These are phyloP conservation scores for Calidris pygmaea DNA, from an alignment of 2,113 vertebrate genomes.

Conservation along the genomic window DNA sequence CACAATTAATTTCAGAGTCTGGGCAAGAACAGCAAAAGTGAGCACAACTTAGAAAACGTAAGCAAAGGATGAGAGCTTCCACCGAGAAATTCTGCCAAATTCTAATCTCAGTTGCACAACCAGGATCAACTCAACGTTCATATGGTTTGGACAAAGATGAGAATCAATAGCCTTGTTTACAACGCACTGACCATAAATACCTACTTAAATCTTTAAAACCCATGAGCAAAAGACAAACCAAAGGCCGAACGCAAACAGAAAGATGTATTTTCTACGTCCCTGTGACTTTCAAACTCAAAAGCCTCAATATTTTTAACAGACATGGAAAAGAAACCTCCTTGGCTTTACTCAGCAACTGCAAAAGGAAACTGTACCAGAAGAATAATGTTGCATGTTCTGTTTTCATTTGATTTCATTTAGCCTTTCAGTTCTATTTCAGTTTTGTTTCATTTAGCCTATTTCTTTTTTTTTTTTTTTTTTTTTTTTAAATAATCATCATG, in stretches of 20 bases:
- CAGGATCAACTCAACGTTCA: background rate
- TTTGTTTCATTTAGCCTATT: constrained; percentile 37
- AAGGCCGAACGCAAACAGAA: background rate
- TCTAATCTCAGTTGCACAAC: background rate
- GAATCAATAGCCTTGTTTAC: background rate
- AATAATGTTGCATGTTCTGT: constrained; percentile 29
- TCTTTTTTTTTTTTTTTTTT: background rate
- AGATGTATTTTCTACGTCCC: background rate
- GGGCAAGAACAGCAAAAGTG: background rate
- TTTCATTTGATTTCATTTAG: constrained; percentile 47
- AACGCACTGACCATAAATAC: background rate
- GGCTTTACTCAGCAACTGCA: constrained; percentile 31
- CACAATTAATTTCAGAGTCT: background rate
- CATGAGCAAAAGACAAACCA: background rate
- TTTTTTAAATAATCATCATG: constrained; percentile 39
- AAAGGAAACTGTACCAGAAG: constrained; percentile 23
- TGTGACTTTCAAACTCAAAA: background rate
- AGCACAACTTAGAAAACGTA: background rate
- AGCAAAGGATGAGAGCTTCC: background rate
- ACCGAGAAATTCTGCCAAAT: constrained; percentile 12
- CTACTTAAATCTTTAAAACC: background rate
- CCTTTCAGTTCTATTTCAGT: constrained; percentile 56
- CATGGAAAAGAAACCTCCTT: constrained; percentile 1
- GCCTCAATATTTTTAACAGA: constrained; percentile 17
- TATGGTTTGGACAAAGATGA: background rate